These are phyloP conservation scores for Ctenomys sociabilis DNA, from an alignment of 2,113 vertebrate species.

Conservation along the genomic window DNA sequence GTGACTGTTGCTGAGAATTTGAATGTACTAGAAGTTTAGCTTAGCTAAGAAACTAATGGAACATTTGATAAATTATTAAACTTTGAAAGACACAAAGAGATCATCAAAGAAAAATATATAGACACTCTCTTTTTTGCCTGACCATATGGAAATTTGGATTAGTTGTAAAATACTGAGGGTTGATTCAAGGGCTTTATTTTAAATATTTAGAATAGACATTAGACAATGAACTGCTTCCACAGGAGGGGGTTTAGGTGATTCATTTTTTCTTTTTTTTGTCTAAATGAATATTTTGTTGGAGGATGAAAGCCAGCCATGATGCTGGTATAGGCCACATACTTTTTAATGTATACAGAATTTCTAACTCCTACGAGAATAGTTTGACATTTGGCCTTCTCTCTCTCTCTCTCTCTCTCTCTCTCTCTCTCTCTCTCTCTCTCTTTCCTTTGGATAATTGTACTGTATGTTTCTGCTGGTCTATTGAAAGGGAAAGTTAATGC, in stretches of 20 bases:
- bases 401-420: too few species aligned
- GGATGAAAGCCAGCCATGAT: not conserved
- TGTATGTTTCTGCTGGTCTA: too few species aligned
- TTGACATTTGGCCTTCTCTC: slow-evolving; percentile 12
- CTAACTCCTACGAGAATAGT: not conserved
- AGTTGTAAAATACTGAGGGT: not conserved
- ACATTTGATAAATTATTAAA: slow-evolving; percentile 13
- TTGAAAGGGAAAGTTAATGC: too few species aligned
- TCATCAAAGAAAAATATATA: not conserved
- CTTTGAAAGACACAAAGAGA: slow-evolving; percentile 3
- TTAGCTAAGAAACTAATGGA: not conserved
- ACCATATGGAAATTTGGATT: not conserved
- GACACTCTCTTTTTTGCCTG: not conserved
- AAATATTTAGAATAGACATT: slow-evolving; percentile 9
- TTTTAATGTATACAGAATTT: slow-evolving; percentile 19
- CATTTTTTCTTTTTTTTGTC: not conserved
- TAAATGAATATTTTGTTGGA: not conserved
- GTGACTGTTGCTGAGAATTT: not conserved
- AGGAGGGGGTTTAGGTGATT: not conserved
- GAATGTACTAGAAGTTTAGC: not conserved
- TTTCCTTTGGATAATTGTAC: too few species aligned
- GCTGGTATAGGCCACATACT: not conserved
- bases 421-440: too few species aligned
- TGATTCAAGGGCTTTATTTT: not conserved
- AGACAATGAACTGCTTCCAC: not conserved